Percentiles rank a stretch among this genome's conserved stretches.
These are phyloP conservation scores for Chelon labrosus DNA, from an alignment of 2,797 vertebrate genomes.

Conservation along the genomic window DNA sequence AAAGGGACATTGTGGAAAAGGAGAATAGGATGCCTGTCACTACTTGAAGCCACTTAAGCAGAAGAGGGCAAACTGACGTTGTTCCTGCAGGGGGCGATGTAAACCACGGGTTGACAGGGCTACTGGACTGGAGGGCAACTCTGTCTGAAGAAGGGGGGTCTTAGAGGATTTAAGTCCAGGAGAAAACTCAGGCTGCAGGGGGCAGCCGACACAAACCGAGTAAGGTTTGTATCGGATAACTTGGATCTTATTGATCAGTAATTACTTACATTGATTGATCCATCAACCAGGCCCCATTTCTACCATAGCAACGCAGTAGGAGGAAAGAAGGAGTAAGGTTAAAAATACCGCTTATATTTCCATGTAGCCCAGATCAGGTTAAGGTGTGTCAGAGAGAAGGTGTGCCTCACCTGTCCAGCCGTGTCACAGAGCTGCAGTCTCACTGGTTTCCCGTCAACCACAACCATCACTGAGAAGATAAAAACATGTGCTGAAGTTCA, in stretches of 20 bases:
- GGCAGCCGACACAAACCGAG: constrained; percentile 22
- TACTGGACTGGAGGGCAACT: neutral
- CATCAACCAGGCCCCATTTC: constrained; percentile 77
- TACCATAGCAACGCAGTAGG: constrained; percentile 21
- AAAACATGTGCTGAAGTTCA: neutral
- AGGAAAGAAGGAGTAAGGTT: neutral
- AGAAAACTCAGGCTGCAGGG: constrained; percentile 24
- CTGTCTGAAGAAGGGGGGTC: neutral
- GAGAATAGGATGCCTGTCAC: no score
- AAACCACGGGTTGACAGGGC: neutral
- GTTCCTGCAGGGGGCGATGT: constrained; percentile 52
- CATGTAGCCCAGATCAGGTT: no score
- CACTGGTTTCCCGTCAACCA: constrained; percentile 85
- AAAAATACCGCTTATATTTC: no score
- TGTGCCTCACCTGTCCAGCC: constrained; percentile 76
- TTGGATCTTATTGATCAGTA: constrained; percentile 6
- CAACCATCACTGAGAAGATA: constrained; percentile 69
- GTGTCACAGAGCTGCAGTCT: constrained; percentile 82
- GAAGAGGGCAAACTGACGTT: no score
- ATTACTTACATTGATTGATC: constrained; percentile 74
- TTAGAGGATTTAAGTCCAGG: constrained; percentile 14
- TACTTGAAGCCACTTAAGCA: no score
- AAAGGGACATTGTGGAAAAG: no score
- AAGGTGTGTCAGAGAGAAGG: neutral
- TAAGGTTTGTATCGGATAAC: no score